Evolutionary conservation across 2,888 invertebrate genomes (phyloP), one percentile per base, ranked within the genome.

Genomic region (Metacarcinus magister): DNA sequence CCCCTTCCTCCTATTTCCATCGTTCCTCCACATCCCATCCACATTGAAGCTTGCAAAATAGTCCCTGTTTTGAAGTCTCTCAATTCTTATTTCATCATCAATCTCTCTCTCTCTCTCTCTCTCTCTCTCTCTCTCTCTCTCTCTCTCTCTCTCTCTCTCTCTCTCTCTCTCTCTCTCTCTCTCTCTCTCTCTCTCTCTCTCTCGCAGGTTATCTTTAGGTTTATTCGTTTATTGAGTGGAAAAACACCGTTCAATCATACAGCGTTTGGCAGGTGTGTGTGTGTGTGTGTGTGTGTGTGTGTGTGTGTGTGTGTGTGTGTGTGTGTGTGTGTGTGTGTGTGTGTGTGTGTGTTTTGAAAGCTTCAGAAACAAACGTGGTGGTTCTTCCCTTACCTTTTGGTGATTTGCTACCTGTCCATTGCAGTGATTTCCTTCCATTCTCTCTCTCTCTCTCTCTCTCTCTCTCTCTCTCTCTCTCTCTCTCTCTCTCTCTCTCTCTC

Each of bases 61-160:
- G 4, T 44, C n/a, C 44, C 91, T 43, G 19, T 44, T 23, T 91
- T 87, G 87, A 8, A n/a, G 87, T 10, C 23, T 19, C 87, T 87
- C 87, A 10, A 87, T 91, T 46, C 46, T 46, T 92, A 43, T 46
- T 8, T 43, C 39, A 19, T 43, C 19, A 19, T 90, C 90, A 8
- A 3, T 43, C 90, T 90, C 90, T 90, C 90, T 43, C 90, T 90
- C 90, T 92, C 92, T 92, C 92, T 92, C 92, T 92, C 92, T 92
- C 92, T 92, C 92, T 92, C 92, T 92, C 92, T 92, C 92, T 92
- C 92, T 92, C 92, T 92, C 92, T 92, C 92, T 92, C 92, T 92
- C 92, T 92, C 92, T 92, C 92, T 92, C 92, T 92, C 92, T 92
- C 92, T 92, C 92, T 92, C 92, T 92, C 92, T 92, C 92, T 92